A percentile compares a stretch with the other conserved stretches of the same genome.
Conservation (phyloP, 2,888 invertebrate species). For the Andrena camellia region DNA sequence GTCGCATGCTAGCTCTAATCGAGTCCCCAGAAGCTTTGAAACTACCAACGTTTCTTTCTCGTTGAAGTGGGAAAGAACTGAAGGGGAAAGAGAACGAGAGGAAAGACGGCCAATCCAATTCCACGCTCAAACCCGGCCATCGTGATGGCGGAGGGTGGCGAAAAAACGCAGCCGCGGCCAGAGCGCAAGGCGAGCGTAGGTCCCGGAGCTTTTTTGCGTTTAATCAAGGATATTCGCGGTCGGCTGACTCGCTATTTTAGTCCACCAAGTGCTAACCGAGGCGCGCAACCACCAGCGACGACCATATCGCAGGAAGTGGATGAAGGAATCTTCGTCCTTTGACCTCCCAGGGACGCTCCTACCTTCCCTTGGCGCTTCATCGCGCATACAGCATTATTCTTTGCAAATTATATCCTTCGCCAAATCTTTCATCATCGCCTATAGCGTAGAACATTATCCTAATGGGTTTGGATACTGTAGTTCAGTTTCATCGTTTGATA, state of each 20-base stretch:
- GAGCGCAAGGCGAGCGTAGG: conserved; percentile 63
- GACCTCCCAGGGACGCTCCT: conserved; percentile 59
- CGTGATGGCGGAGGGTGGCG: conserved; percentile 74
- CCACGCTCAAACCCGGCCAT: conserved; percentile 73
- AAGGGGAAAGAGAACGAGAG: conserved; percentile 56
- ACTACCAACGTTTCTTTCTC: conserved; percentile 63
- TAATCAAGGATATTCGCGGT: conserved; percentile 85
- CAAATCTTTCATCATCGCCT: neutral
- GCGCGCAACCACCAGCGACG: conserved; percentile 69
- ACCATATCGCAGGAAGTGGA: conserved; percentile 70
- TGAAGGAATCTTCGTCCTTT: conserved; percentile 74
- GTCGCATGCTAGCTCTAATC: conserved; percentile 66
- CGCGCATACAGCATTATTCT: neutral
- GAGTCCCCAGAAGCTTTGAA: conserved; percentile 66
- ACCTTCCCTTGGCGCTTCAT: conserved; percentile 12
- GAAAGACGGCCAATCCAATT: conserved; percentile 77
- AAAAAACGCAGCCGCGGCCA: conserved; percentile 72
- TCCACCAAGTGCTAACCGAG: conserved; percentile 71
- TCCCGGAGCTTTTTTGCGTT: conserved; percentile 80
- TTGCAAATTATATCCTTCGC: neutral
- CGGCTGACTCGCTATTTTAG: conserved; percentile 77
- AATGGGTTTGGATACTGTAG: neutral
- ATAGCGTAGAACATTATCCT: neutral
- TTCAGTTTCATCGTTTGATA: neutral
- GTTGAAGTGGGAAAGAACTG: conserved; percentile 34